Evolutionary conservation across 2,888 invertebrate genomes (phyloP).

Genomic region (Sisyra terminalis): DNA sequence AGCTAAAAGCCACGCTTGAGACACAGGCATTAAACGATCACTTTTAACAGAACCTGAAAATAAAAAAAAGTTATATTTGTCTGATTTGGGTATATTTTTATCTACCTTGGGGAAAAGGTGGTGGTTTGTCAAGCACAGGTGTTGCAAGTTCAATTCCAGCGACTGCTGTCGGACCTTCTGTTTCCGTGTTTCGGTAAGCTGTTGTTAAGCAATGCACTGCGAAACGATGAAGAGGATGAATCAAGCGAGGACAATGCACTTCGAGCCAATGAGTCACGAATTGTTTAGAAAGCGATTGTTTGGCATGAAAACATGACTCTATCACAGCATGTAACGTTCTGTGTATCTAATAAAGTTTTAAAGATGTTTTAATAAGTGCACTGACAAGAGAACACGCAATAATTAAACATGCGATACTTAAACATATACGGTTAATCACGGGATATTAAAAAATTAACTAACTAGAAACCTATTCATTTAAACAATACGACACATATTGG

Average conservation of each 20-base stretch:
- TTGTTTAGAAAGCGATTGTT: slow-evolving; percentile 52
- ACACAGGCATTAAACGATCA: slow-evolving; percentile 36
- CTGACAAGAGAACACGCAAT: too few relatives aligned
- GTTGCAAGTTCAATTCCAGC: slow-evolving; percentile 53
- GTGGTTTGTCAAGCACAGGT: slow-evolving; percentile 47
- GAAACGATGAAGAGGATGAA: slow-evolving; percentile 57
- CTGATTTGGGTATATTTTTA: too few relatives aligned
- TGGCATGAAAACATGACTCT: slow-evolving; percentile 66
- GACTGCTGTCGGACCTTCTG: slow-evolving; percentile 18
- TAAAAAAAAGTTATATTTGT: not conserved
- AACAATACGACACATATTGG: too few relatives aligned
- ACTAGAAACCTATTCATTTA: too few relatives aligned
- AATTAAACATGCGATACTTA: too few relatives aligned
- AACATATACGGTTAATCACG: too few relatives aligned
- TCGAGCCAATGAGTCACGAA: slow-evolving; percentile 71
- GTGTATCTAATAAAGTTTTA: slow-evolving; percentile 36
- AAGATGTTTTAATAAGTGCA: too few relatives aligned
- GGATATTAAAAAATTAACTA: too few relatives aligned
- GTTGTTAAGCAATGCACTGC: slow-evolving; percentile 40
- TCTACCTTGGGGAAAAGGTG: slow-evolving; percentile 24
- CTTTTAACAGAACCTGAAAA: slow-evolving; percentile 9
- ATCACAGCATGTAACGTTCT: slow-evolving; percentile 56
- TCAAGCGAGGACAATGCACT: slow-evolving; percentile 58
- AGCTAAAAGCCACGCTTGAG: slow-evolving; percentile 55
- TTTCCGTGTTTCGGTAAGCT: slow-evolving; percentile 31